Evolutionary conservation across 2,888 invertebrate species (phyloP).

Genomic region (Lasius platythorax): DNA sequence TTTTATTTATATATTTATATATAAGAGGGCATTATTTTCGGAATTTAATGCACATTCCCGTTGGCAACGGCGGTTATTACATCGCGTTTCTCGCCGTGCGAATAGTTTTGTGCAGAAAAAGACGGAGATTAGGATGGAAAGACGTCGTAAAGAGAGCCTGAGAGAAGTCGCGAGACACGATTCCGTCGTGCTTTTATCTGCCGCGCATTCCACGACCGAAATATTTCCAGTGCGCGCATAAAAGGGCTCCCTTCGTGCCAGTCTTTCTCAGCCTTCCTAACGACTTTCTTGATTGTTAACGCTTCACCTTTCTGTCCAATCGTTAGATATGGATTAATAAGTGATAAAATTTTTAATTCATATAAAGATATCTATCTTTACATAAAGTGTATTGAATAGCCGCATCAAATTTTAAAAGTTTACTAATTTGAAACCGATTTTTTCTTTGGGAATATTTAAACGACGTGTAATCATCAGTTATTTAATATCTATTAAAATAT

Average conservation of each 20-base stretch:
- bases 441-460: neutral
- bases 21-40: neutral
- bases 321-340: neutral
- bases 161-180: conserved; percentile 27
- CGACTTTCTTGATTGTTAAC: neutral
- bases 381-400: neutral
- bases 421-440: neutral
- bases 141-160: conserved; percentile 22
- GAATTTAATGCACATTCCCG: conserved; percentile 10
- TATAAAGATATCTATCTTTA: neutral
- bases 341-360: neutral
- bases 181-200: conserved; percentile 26
- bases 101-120: conserved; percentile 18
- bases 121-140: conserved; percentile 28
- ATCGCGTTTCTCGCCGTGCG: neutral
- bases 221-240: conserved; percentile 32
- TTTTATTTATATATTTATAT: conserved; percentile 10
- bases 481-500: neutral
- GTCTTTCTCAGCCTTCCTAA: neutral
- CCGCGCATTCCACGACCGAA: conserved; percentile 33
- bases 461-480: neutral
- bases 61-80: conserved; percentile 15
- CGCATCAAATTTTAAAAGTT: neutral
- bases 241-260: conserved; percentile 16
- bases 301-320: neutral